Percentiles rank a stretch among this genome's conserved stretches.
Conservation (phyloP, 2,797 vertebrate genomes). For the Enteromius argenteus region DNA sequence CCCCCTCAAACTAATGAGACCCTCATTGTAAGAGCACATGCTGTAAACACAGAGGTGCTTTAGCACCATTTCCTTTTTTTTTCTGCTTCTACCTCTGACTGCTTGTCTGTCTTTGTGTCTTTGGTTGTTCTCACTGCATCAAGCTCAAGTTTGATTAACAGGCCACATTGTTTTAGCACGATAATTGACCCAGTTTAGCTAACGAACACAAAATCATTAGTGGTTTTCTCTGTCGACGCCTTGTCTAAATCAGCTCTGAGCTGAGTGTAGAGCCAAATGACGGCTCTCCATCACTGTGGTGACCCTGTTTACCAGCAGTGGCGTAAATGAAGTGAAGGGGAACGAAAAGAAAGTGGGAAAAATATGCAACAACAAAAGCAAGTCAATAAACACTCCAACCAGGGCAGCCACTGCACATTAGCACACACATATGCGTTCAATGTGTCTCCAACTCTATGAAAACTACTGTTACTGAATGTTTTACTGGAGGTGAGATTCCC, state of each 20-base stretch:
- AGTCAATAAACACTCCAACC: slow-evolving; percentile 57
- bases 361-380: slow-evolving; percentile 33
- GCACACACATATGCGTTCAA: slow-evolving; percentile 40
- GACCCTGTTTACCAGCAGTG: slow-evolving; percentile 43
- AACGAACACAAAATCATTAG: slow-evolving; percentile 63
- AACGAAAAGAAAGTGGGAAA: slow-evolving; percentile 11
- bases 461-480: slow-evolving; percentile 1
- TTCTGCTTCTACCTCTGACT: slow-evolving; percentile 40
- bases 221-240: slow-evolving; percentile 59
- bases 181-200: slow-evolving; percentile 63
- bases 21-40: slow-evolving; percentile 40
- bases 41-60: slow-evolving; percentile 40
- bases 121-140: slow-evolving; percentile 37
- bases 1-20: slow-evolving; percentile 39
- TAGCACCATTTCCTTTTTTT: slow-evolving; percentile 10
- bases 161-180: slow-evolving; percentile 44
- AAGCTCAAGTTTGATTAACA: slow-evolving; percentile 57
- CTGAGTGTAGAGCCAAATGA: background rate
- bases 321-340: slow-evolving; percentile 39
- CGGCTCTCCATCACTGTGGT: slow-evolving; percentile 25
- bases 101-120: slow-evolving; percentile 22
- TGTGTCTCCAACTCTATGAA: slow-evolving; percentile 18
- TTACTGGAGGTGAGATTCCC: background rate
- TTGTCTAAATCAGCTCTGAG: slow-evolving; percentile 44
- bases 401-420: slow-evolving; percentile 31